Percentiles rank a stretch among this genome's conserved stretches.
These are phyloP conservation scores for Pollenia angustigena DNA, from an alignment of 2,888 invertebrate genomes.

Conservation along the genomic window DNA sequence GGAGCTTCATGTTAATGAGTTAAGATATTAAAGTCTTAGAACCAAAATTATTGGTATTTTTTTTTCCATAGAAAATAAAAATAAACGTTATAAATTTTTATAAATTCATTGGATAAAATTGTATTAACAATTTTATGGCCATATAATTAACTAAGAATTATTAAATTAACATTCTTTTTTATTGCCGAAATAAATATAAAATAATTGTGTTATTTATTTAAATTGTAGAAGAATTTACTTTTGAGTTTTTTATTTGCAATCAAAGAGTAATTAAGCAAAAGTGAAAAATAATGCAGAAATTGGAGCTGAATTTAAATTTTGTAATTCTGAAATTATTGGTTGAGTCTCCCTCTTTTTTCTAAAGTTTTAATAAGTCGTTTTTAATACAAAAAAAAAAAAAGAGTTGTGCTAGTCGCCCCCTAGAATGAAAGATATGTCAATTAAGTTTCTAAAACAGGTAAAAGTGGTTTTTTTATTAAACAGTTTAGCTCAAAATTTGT, in stretches of 20 bases:
- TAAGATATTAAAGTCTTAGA: constrained; percentile 30
- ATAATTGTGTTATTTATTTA: constrained; percentile 33
- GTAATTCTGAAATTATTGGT: too few species aligned
- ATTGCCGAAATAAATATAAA: constrained; percentile 36
- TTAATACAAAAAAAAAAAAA: too few species aligned
- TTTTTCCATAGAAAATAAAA: background rate
- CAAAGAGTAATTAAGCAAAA: too few species aligned
- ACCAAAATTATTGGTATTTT: background rate
- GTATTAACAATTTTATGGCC: constrained; percentile 40
- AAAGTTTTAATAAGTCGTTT: too few species aligned
- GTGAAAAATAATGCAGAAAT: too few species aligned
- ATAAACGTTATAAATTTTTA: constrained; percentile 12
- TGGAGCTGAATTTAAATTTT: too few species aligned
- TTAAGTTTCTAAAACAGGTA: too few species aligned
- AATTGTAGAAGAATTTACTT: constrained; percentile 5
- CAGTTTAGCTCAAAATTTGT: too few species aligned
- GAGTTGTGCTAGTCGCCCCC: too few species aligned
- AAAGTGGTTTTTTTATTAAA: too few species aligned
- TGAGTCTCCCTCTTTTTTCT: too few species aligned
- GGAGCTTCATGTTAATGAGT: constrained; percentile 3
- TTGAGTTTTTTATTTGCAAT: background rate
- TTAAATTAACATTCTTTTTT: constrained; percentile 35
- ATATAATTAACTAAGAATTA: constrained; percentile 30
- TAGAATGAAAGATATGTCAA: too few species aligned
- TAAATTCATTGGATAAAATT: constrained; percentile 26